These are phyloP conservation scores for Callipepla californica DNA, from an alignment of 2,113 vertebrate species.

Conservation along the genomic window DNA sequence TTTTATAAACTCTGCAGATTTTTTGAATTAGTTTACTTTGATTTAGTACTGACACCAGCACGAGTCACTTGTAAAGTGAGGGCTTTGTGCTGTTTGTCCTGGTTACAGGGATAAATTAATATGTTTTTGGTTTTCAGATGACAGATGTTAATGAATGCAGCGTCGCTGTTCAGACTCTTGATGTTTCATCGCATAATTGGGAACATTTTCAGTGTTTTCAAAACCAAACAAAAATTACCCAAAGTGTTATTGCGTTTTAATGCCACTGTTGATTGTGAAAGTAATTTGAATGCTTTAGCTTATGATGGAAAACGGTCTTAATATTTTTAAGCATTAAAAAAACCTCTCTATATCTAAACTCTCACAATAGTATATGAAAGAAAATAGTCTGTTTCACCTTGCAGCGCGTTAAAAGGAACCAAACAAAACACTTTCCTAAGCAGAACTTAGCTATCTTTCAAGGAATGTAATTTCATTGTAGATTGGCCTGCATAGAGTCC, in stretches of 20 bases:
- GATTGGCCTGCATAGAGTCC: constrained; percentile 37
- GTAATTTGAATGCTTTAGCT: neutral
- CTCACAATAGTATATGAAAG: constrained; percentile 1
- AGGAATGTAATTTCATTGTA: constrained; percentile 62
- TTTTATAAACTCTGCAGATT: neutral
- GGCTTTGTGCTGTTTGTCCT: neutral
- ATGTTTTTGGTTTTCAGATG: neutral
- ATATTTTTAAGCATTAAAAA: constrained; percentile 32
- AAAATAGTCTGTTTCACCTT: constrained; percentile 66
- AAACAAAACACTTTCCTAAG: constrained; percentile 51
- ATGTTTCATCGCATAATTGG: neutral
- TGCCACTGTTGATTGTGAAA: neutral
- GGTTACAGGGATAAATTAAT: neutral
- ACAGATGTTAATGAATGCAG: neutral
- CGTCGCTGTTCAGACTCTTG: neutral
- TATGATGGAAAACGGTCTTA: constrained; percentile 36
- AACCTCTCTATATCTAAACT: constrained; percentile 48
- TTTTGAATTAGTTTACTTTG: neutral
- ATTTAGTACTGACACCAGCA: neutral
- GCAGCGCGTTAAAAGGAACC: constrained; percentile 52
- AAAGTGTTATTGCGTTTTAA: neutral
- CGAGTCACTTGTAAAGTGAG: neutral
- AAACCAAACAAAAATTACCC: neutral
- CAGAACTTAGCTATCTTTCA: constrained; percentile 62
- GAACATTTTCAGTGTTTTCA: neutral